These are phyloP conservation scores for Meda fulgida DNA, from an alignment of 2,797 vertebrate species.

Conservation along the genomic window DNA sequence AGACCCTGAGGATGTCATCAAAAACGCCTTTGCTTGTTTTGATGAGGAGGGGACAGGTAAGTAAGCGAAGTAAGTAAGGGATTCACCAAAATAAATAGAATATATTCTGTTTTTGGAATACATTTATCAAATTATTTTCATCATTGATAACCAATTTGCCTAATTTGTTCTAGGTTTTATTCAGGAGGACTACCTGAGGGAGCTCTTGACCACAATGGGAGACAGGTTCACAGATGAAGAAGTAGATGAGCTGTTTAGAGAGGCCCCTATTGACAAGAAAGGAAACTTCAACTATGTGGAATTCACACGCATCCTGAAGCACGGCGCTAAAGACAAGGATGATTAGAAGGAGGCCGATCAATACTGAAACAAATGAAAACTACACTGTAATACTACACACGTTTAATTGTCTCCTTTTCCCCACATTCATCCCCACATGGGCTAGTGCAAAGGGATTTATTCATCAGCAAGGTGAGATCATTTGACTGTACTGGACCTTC, in stretches of 20 bases:
- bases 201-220: slow-evolving; percentile 94
- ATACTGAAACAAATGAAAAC: slow-evolving; percentile 19
- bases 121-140: not conserved
- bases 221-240: slow-evolving; percentile 95
- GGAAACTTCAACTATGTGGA: slow-evolving; percentile 96
- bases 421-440: slow-evolving; percentile 15
- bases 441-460: slow-evolving; percentile 22
- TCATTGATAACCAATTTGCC: not conserved
- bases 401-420: slow-evolving; percentile 32
- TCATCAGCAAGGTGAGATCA: slow-evolving; percentile 29
- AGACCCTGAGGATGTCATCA: slow-evolving; percentile 92
- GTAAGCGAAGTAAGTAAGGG: not conserved
- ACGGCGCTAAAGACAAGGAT: slow-evolving; percentile 94
- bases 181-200: slow-evolving; percentile 90
- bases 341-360: slow-evolving; percentile 76
- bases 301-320: slow-evolving; percentile 95
- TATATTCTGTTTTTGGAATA: not conserved
- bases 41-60: slow-evolving; percentile 92
- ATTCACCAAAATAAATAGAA: too few relatives aligned
- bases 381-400: slow-evolving; percentile 46
- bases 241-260: slow-evolving; percentile 92
- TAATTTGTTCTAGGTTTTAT: slow-evolving; percentile 79
- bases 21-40: slow-evolving; percentile 94
- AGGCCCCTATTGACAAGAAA: slow-evolving; percentile 94
- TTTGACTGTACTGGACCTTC: slow-evolving; percentile 23